Evolutionary conservation across 2,888 invertebrate species (phyloP), one percentile per base, ranked within the genome.

Genomic region (Nomada ferruginata): DNA sequence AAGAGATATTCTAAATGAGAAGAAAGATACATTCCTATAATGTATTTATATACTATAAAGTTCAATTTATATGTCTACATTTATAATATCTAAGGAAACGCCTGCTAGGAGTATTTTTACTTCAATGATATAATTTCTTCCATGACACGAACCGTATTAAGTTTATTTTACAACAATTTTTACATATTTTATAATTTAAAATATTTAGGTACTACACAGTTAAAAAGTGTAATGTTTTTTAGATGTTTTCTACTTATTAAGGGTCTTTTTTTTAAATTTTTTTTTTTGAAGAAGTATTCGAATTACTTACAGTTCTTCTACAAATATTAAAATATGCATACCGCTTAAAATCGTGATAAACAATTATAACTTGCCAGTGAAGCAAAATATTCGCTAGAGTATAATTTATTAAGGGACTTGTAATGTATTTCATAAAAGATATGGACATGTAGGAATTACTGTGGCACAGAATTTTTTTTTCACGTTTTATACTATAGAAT

Each of bases 21-120:
- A 61, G n/a, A 74, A 63, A 57, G n/a, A 7, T 74, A 72, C 71
- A 82, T 82, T 82, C 72, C 72, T 82, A 55, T 44, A 66, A 66
- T 66, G n/a, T 70, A 65, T 80, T 68, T 73, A 20, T 42, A 61
- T 57, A 29, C 20, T 55, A 18, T 68, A 57, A 47, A 59, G 47
- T 75, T 59, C 29, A 64, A 53, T 47, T 65, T 53, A 70, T 79
- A 70, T 52, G 70, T 23, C 18, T 74, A 61, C 42, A 69, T 47
- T 57, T 69, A 52, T 64, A 29, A 10, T 26, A 70, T 36, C 3
- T 77, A 55, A 55, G 7, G 44, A 68, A 36, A 68, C 42, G 65
- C 44, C 29, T 50, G 53, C 36, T 20, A 74, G 29, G 52, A 52
- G 57, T 66, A 64, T 65, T 60, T 70, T 79, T 53, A 47, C n/a